These are phyloP conservation scores for Thinocorus orbignyianus DNA, from an alignment of 2,113 vertebrate genomes.

Conservation along the genomic window DNA sequence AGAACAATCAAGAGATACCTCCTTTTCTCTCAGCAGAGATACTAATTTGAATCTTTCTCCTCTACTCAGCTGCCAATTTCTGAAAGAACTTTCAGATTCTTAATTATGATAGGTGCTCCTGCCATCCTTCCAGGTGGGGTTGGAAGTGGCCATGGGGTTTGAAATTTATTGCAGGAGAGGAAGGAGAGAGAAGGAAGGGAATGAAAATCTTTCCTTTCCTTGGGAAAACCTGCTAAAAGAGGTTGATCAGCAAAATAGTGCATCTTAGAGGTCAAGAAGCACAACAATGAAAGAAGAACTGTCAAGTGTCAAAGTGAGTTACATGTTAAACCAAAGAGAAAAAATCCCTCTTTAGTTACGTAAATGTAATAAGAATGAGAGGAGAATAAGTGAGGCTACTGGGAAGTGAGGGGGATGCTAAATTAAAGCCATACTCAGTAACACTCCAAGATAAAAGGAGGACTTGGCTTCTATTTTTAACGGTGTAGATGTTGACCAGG, in stretches of 20 bases:
- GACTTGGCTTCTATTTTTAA: background rate
- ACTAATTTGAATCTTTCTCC: conserved; percentile 23
- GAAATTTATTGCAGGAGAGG: background rate
- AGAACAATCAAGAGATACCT: background rate
- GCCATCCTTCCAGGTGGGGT: background rate
- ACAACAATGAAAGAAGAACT: background rate
- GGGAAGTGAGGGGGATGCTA: background rate
- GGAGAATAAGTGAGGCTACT: background rate
- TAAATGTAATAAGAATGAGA: background rate
- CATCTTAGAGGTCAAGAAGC: background rate
- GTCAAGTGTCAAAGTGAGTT: conserved; percentile 20
- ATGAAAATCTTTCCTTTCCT: background rate
- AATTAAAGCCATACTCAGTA: background rate
- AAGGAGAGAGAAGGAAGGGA: rapidly evolving
- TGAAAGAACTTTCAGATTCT: background rate
- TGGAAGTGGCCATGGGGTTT: background rate
- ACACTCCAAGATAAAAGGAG: background rate
- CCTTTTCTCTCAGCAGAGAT: background rate
- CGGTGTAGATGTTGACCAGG: background rate
- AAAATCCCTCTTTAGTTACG: background rate
- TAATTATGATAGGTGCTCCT: background rate
- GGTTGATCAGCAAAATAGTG: background rate
- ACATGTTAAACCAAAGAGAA: background rate
- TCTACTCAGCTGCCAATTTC: background rate
- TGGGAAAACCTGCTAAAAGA: background rate